Evolutionary conservation across 2,797 vertebrate genomes (phyloP).

Genomic region (Peromyscus melanophrys): DNA sequence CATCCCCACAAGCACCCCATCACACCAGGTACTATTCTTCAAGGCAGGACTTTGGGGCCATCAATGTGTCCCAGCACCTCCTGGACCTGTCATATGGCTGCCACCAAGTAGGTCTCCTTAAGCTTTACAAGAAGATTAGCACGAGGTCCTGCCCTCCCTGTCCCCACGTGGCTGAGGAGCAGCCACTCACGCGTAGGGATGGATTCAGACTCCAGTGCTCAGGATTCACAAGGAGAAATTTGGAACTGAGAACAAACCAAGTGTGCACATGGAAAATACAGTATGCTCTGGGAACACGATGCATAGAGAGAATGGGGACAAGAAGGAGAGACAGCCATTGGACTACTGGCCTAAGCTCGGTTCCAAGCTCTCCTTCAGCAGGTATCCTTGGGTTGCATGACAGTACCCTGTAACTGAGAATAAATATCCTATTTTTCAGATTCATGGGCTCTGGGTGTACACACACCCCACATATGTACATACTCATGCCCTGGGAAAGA

Average conservation of each 20-base stretch:
- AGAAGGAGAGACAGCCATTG: background rate
- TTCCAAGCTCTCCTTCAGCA: constrained; percentile 1
- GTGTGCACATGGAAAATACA: background rate
- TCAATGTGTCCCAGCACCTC: background rate
- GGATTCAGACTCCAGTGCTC: background rate
- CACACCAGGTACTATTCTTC: background rate
- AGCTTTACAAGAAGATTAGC: background rate
- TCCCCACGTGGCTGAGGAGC: background rate
- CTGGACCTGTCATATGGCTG: background rate
- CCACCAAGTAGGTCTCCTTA: background rate
- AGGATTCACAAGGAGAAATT: background rate
- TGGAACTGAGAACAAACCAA: background rate
- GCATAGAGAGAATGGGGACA: background rate
- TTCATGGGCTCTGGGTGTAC: background rate
- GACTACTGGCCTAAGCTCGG: background rate
- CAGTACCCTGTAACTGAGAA: background rate
- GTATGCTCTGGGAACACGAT: background rate
- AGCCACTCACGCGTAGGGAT: background rate
- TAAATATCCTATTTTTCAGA: background rate
- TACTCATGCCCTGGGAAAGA: background rate
- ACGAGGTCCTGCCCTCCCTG: background rate
- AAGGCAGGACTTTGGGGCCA: background rate
- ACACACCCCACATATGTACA: background rate
- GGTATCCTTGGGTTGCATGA: background rate
- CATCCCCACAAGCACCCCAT: too few relatives aligned